phyloP scores from a whole-genome alignment of 1,140 invertebrate species.

The Potamilus streckersoni region DNA sequence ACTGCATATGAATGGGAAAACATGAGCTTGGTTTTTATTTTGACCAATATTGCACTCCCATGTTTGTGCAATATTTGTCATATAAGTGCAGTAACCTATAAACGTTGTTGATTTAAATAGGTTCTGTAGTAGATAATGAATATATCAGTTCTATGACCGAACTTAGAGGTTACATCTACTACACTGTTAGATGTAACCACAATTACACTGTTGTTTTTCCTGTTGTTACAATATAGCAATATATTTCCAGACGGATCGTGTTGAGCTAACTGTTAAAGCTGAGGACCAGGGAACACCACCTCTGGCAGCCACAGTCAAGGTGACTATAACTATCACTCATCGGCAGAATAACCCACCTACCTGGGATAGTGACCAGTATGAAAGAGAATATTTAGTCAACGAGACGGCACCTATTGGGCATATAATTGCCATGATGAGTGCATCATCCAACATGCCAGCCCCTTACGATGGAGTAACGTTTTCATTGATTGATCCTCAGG shows the following conservation, averaged over 20 bases:
- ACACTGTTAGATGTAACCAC: too few relatives aligned
- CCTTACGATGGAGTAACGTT: constrained; percentile 43
- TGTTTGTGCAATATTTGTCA: too few relatives aligned
- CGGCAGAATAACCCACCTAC: constrained; percentile 46
- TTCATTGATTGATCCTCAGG: constrained; percentile 44
- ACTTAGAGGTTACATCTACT: too few relatives aligned
- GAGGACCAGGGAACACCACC: constrained; percentile 47
- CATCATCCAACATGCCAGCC: constrained; percentile 45
- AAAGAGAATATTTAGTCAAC: constrained; percentile 36
- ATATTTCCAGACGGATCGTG: constrained; percentile 25
- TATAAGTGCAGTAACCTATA: too few relatives aligned
- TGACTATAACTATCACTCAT: constrained; percentile 43
- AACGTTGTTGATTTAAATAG: too few relatives aligned
- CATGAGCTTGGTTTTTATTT: too few relatives aligned
- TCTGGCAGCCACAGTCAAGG: constrained; percentile 34
- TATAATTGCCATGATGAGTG: constrained; percentile 41
- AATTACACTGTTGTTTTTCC: too few relatives aligned
- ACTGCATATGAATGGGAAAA: too few relatives aligned
- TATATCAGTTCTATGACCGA: too few relatives aligned
- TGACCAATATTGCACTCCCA: too few relatives aligned
- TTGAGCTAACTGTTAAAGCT: constrained; percentile 42
- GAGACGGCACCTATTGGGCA: constrained; percentile 47
- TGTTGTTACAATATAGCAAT: background rate
- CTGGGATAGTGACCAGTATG: constrained; percentile 47
- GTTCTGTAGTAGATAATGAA: too few relatives aligned